Percentiles rank a stretch among this genome's conserved stretches.
Conservation (phyloP, 2,797 vertebrate genomes). For the Nannoperca obscura region DNA sequence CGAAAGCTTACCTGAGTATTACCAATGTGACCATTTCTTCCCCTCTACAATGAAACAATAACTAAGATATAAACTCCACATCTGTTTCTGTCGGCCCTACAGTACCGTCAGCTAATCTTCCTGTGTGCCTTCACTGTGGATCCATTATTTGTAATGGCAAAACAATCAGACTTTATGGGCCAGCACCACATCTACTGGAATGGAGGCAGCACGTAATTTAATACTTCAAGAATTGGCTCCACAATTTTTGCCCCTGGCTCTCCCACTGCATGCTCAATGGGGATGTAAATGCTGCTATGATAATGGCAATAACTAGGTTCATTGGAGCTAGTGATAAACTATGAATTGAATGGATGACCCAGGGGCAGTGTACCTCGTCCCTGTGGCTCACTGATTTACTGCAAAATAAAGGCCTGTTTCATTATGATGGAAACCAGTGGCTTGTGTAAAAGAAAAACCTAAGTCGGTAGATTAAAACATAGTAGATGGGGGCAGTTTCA, state of each 20-base stretch:
- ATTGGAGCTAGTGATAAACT: constrained; percentile 83
- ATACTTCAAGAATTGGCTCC: constrained; percentile 84
- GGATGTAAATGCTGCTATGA: constrained; percentile 85
- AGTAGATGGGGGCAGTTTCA: constrained; percentile 55
- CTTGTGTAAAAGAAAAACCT: constrained; percentile 68
- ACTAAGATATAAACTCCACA: constrained; percentile 70
- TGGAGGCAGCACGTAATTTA: constrained; percentile 83
- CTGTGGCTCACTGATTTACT: constrained; percentile 77
- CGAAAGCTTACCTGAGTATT: constrained; percentile 23
- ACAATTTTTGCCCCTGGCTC: constrained; percentile 79
- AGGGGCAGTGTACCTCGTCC: constrained; percentile 70
- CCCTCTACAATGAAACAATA: constrained; percentile 64
- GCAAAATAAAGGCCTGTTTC: constrained; percentile 65
- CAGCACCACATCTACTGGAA: constrained; percentile 82
- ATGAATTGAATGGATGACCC: constrained; percentile 82
- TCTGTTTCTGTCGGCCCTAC: constrained; percentile 77
- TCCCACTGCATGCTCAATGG: constrained; percentile 78
- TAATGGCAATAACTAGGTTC: constrained; percentile 85
- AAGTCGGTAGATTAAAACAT: constrained; percentile 67
- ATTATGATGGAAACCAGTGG: constrained; percentile 71
- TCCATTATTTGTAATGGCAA: constrained; percentile 89
- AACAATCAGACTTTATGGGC: constrained; percentile 89
- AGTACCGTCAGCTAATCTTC: constrained; percentile 79
- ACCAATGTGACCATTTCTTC: constrained; percentile 31
- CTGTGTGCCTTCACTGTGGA: constrained; percentile 76